Percentiles rank a stretch among this genome's conserved stretches.
These are phyloP conservation scores for Setophaga coronata DNA, from an alignment of 2,113 vertebrate species.

Conservation along the genomic window DNA sequence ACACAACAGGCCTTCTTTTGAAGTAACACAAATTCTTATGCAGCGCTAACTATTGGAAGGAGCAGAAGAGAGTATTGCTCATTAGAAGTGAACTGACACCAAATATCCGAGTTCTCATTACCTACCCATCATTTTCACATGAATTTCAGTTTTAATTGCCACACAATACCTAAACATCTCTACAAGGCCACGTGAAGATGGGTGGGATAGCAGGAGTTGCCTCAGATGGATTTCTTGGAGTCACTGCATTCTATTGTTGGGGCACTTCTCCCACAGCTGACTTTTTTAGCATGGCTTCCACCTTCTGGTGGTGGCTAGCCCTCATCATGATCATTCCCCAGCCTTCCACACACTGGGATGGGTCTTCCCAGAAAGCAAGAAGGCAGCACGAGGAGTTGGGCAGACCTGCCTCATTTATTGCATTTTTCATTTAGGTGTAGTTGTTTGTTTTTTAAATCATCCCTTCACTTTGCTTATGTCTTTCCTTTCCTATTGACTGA, in stretches of 20 bases:
- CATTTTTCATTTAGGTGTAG: neutral
- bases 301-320: neutral
- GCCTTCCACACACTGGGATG: neutral
- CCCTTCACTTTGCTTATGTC: neutral
- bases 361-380: neutral
- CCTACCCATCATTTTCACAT: neutral
- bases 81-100: fast-evolving
- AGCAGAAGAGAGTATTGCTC: neutral
- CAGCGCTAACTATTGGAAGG: neutral
- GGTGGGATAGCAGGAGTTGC: neutral
- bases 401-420: neutral
- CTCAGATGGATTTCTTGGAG: neutral
- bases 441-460: neutral
- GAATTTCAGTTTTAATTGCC: neutral
- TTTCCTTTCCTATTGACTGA: neutral
- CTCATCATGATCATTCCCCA: neutral
- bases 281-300: neutral
- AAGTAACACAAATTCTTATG: neutral
- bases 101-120: neutral
- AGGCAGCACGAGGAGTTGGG: neutral
- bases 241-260: neutral
- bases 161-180: neutral
- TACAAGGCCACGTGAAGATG: neutral
- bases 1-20: neutral
- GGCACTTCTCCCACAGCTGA: neutral